Evolutionary conservation across 2,797 vertebrate species (phyloP).

Genomic region (Eulemur coronatus): DNA sequence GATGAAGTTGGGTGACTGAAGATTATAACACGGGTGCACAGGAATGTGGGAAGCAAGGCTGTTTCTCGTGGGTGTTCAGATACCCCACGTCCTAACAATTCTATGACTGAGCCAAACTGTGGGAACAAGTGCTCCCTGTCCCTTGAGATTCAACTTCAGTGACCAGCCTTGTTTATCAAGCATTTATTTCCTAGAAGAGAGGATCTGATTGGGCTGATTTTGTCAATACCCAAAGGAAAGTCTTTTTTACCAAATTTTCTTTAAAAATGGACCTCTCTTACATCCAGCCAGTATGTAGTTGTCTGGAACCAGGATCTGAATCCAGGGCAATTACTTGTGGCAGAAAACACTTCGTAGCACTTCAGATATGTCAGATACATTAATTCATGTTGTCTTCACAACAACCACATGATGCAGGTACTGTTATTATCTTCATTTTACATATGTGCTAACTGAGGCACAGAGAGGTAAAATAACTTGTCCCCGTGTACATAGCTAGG

Average conservation of each 20-base stretch:
- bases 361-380: background rate
- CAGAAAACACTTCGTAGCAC: background rate
- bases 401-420: background rate
- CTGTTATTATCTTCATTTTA: background rate
- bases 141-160: background rate
- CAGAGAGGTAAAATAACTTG: background rate
- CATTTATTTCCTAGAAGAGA: conserved; percentile 23
- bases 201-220: background rate
- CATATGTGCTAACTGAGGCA: background rate
- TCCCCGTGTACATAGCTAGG: background rate
- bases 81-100: background rate
- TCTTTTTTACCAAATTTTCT: background rate
- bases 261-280: background rate
- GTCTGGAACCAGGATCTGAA: background rate
- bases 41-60: background rate
- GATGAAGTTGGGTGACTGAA: background rate
- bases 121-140: background rate
- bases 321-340: background rate
- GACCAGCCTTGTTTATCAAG: background rate
- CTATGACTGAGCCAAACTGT: background rate
- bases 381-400: background rate
- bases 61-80: background rate
- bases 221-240: background rate
- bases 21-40: background rate
- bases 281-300: background rate